Percentiles rank a stretch among this genome's conserved stretches.
Conservation (phyloP, 1,140 invertebrate genomes). For the Drosophila subpulchrella region DNA sequence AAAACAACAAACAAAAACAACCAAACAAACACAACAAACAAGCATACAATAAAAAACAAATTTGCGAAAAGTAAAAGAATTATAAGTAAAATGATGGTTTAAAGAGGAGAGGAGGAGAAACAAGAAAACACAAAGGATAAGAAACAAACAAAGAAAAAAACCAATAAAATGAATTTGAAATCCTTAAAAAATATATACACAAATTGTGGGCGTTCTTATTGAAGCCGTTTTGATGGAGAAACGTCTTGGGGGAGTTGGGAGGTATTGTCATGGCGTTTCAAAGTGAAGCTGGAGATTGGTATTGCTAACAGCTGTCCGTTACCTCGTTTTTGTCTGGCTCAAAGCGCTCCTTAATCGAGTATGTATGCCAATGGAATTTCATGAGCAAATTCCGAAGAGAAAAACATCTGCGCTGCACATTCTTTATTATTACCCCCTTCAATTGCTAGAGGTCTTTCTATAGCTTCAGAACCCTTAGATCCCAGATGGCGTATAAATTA, state of each 20-base stretch:
- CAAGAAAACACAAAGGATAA: slow-evolving; percentile 61
- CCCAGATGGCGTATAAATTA: slow-evolving; percentile 4
- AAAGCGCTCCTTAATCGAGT: neutral
- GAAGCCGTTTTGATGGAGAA: neutral
- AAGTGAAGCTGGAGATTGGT: neutral
- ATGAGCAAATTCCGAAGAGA: slow-evolving; percentile 11
- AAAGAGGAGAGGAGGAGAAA: slow-evolving; percentile 51
- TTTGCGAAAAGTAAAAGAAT: slow-evolving; percentile 72
- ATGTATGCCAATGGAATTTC: neutral
- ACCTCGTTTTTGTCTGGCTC: slow-evolving; percentile 2
- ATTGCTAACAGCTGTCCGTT: neutral
- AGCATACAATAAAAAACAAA: slow-evolving; percentile 70
- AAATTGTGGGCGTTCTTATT: slow-evolving; percentile 52
- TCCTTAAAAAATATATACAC: slow-evolving; percentile 78
- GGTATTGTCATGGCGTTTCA: neutral
- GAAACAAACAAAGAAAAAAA: slow-evolving; percentile 66
- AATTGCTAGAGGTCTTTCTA: neutral
- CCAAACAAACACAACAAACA: slow-evolving; percentile 60
- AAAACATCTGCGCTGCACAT: slow-evolving; percentile 29
- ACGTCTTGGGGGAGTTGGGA: neutral
- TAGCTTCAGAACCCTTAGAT: neutral
- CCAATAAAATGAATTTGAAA: slow-evolving; percentile 83
- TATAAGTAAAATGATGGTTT: slow-evolving; percentile 60
- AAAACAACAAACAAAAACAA: slow-evolving; percentile 58
- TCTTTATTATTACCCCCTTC: slow-evolving; percentile 14